phyloP scores from a whole-genome alignment of 2,888 invertebrate species.

The Pseudolycoriella hygida region DNA sequence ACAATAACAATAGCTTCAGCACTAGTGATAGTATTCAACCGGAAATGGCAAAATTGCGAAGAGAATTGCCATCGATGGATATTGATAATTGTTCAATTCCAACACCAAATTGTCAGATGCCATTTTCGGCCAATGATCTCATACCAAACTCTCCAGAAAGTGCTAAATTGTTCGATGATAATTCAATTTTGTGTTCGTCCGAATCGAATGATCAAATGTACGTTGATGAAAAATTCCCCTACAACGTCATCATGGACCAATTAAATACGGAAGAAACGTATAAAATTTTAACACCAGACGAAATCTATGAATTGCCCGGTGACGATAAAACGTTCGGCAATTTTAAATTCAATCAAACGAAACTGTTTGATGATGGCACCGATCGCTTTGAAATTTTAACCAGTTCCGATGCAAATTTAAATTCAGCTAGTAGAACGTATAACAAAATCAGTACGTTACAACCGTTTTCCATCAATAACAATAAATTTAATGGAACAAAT shows the following conservation, averaged over 20 bases:
- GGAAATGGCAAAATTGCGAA: neutral
- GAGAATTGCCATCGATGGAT: neutral
- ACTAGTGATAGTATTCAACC: neutral
- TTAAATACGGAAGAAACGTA: conserved; percentile 7
- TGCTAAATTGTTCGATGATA: conserved; percentile 65
- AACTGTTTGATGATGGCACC: conserved; percentile 7
- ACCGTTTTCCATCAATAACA: neutral
- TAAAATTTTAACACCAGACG: conserved; percentile 2
- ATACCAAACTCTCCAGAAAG: conserved; percentile 72
- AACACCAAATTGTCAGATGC: neutral
- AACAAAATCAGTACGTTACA: conserved; percentile 1
- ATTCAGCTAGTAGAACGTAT: conserved; percentile 20
- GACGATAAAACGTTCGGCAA: neutral
- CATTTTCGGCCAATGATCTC: conserved; percentile 8
- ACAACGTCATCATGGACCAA: conserved; percentile 1
- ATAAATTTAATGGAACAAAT: neutral
- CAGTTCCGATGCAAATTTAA: conserved; percentile 21
- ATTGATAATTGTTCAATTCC: neutral
- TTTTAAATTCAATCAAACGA: conserved; percentile 7
- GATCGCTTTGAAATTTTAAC: conserved; percentile 3
- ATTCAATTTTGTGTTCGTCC: conserved; percentile 23
- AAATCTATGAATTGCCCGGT: conserved; percentile 1
- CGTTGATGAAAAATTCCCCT: neutral
- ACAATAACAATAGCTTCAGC: neutral
- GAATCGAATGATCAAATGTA: conserved; percentile 11